Evolutionary conservation across 2,113 vertebrate species (phyloP).

Genomic region (Trogon surrucura): DNA sequence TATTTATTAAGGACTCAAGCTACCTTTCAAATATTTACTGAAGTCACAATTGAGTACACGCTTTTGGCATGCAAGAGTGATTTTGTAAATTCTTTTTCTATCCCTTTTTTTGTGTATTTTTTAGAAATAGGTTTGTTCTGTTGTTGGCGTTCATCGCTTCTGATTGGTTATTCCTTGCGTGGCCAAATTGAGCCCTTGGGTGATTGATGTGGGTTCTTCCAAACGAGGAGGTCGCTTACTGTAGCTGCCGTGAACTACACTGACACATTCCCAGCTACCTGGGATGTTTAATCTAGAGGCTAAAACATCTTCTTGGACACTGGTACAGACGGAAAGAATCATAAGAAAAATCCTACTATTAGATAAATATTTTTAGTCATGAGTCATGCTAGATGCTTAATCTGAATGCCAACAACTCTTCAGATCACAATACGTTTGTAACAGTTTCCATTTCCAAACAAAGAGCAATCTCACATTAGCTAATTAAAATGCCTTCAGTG

Average conservation of each 20-base stretch:
- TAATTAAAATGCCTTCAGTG: slow-evolving; percentile 48
- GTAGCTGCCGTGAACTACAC: background rate
- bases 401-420: slow-evolving; percentile 11
- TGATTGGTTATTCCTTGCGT: background rate
- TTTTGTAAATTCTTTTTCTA: background rate
- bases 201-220: background rate
- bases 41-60: background rate
- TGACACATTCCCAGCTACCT: background rate
- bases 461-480: slow-evolving; percentile 41
- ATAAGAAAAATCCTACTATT: background rate
- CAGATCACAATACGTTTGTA: slow-evolving; percentile 14
- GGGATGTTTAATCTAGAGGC: background rate
- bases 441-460: slow-evolving; percentile 31
- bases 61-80: too few relatives aligned
- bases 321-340: background rate
- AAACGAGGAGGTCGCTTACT: background rate
- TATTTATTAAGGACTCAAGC: background rate
- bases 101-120: background rate
- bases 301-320: background rate
- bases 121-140: background rate
- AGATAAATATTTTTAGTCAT: slow-evolving; percentile 3
- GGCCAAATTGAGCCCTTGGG: background rate
- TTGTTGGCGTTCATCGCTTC: background rate
- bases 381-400: slow-evolving; percentile 5
- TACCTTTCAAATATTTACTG: background rate